Conservation (phyloP, 23 tunicate genomes). For the Halocynthia aurantium region DNA sequence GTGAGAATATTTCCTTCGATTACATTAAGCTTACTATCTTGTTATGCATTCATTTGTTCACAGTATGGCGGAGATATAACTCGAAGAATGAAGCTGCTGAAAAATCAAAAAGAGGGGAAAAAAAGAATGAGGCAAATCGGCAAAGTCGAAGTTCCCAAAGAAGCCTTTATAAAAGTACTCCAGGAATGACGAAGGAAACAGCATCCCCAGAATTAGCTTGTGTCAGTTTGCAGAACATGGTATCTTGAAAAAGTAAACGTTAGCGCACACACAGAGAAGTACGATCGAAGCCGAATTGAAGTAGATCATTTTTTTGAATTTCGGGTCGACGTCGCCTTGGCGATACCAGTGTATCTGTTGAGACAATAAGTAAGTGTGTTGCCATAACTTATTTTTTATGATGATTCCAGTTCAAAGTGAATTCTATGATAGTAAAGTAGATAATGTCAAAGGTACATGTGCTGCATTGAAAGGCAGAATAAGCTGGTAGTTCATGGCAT, state of each 20-base stretch:
- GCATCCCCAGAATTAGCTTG: neutral
- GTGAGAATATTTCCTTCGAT: neutral
- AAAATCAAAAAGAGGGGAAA: constrained; percentile 44
- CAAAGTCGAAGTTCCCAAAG: constrained; percentile 45
- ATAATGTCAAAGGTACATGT: neutral
- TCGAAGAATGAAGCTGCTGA: constrained; percentile 55
- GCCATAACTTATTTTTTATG: too few species aligned
- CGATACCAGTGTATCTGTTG: constrained; percentile 85
- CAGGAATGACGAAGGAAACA: constrained; percentile 10
- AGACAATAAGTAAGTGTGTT: neutral
- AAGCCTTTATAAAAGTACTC: constrained; percentile 58
- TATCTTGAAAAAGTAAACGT: constrained; percentile 37
- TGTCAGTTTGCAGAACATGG: neutral
- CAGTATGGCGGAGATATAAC: constrained; percentile 84
- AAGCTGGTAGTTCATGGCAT: too few species aligned
- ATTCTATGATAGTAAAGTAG: neutral
- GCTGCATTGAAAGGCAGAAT: neutral
- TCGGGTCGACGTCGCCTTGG: constrained; percentile 90
- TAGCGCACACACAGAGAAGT: constrained; percentile 75
- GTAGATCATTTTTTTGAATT: constrained; percentile 81
- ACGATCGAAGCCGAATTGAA: constrained; percentile 56
- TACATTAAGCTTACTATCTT: neutral
- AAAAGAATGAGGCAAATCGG: constrained; percentile 51
- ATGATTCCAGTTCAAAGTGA: neutral
- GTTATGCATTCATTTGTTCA: neutral